Evolutionary conservation across 2,113 vertebrate genomes (phyloP), one percentile per base, ranked within the genome.

Genomic region (Galbula dea): DNA sequence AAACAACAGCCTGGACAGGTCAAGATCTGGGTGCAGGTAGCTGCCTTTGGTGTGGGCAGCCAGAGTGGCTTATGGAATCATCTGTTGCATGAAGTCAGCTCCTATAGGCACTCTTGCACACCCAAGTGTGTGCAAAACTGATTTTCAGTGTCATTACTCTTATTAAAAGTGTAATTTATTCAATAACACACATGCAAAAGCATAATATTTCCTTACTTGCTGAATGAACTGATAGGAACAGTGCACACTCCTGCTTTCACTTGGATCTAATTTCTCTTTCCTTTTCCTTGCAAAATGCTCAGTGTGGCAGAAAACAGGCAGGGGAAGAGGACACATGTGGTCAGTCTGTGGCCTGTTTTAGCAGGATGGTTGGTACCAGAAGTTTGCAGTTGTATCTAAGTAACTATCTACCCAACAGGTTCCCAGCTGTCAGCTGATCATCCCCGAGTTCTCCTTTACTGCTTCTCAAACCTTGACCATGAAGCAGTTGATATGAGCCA

Each of bases 21-120:
- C 48, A 11, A 86, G 92, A 69, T 62, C 49, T 11, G 73, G 68
- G 72, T 46, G 73, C 74, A 89, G 96, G 95, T 96, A 97, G 97
- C 93, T 96, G 94, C 91, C 68, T 77, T 46, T 12, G 5, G 20
- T 69, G 51, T 30, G 85, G 48, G 81, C 62, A 93, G 90, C 66
- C 82, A 86, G 74, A 66, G 34, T 9, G 21, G 77, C 71, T 94
- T 89, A 57, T n/a, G 80, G 93, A 55, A 68, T 86, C 95, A 97
- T 82, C 94, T 97, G 96, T 88, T 94, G 86, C 15, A 74, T 48
- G 86, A 74, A 51, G 58, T 51, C 90, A 89, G 73, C 68, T 95
- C 61, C 55, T 66, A 36, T 36, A 2, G 2, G 11, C 62, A 54
- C 82, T 72, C 19, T 18, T 66, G 63, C 84, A 63, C 55, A 57